These are phyloP conservation scores for Xestia xanthographa DNA, from an alignment of 2,888 invertebrate genomes.

Conservation along the genomic window DNA sequence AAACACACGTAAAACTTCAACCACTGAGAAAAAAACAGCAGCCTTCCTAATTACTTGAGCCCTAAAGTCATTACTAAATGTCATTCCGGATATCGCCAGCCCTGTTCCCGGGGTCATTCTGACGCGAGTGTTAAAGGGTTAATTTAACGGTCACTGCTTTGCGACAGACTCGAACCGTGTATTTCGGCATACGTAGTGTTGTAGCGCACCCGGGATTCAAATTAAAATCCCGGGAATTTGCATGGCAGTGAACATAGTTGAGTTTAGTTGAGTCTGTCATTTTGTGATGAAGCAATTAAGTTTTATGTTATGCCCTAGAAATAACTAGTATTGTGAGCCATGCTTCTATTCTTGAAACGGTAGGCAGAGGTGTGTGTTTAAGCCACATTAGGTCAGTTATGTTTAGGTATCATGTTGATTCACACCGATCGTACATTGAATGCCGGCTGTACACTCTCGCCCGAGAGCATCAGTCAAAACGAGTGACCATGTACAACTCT, in stretches of 20 bases:
- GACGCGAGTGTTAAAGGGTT: slow-evolving; percentile 80
- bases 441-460: too few species aligned
- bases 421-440: neutral
- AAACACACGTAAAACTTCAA: slow-evolving; percentile 32
- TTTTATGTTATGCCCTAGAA: slow-evolving; percentile 12
- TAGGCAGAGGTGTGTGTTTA: neutral
- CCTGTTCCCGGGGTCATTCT: slow-evolving; percentile 72
- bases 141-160: slow-evolving; percentile 81
- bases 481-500: too few species aligned
- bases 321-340: neutral
- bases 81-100: slow-evolving; percentile 64
- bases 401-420: neutral
- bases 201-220: slow-evolving; percentile 52
- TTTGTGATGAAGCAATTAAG: slow-evolving; percentile 38
- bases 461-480: too few species aligned
- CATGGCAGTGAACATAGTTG: slow-evolving; percentile 22
- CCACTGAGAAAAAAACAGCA: slow-evolving; percentile 44
- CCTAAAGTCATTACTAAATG: slow-evolving; percentile 64
- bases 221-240: slow-evolving; percentile 56
- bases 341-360: neutral
- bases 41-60: slow-evolving; percentile 55
- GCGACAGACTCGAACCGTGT: slow-evolving; percentile 62
- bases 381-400: neutral
- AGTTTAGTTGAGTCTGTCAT: slow-evolving; percentile 18
- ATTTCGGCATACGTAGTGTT: slow-evolving; percentile 61